Evolutionary conservation across 2,113 vertebrate species (phyloP), one percentile per base, ranked within the genome.

Genomic region (Laterallus jamaicensis): DNA sequence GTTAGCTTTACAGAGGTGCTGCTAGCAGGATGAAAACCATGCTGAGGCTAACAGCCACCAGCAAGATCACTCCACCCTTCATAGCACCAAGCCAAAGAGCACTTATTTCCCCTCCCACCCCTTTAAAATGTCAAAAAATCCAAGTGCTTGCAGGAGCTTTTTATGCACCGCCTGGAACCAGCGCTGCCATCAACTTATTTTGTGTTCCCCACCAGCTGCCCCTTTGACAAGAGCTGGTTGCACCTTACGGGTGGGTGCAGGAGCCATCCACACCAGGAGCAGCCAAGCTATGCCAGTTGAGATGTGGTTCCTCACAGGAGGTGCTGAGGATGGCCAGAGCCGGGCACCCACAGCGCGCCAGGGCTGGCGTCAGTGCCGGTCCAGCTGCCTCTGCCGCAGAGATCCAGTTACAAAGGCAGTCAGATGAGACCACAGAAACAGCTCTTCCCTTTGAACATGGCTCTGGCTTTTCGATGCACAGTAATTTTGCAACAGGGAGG

Each of bases 241-340:
- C 16, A 24, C 6, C 7, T 60, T 29, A 11, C 0, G 1, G 31
- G 25, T 12, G 39, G 20, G 19, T 22, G 29, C 28, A 73, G 75
- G 52, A 67, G 6, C 26, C 47, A 9, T 37, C 49, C 4, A 9
- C 0, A 0, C 9, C 18, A 14, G 31, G 55, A 81, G 70, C 42
- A 42, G 26, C 4, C 42, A 19, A 54, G 20, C 0, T 25, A 63
- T 17, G 5, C 0, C 0, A 64, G 63, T 35, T 6, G 4, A 29
- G 18, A 1, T 0, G 1, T 9, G 15, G 39, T 29, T 26, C 17
- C 37, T 15, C 2, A 5, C 6, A 20, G 25, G 63, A 62, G 32
- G 16, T 24, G 60, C 32, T 1, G 7, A 37, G 50, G 40, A 15
- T 0, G 1, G 39, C n/a, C 39, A 70, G 39, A 52, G 24, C 62